These are phyloP conservation scores for Diaprepes abbreviatus DNA, from an alignment of 2,888 invertebrate species.

Conservation along the genomic window DNA sequence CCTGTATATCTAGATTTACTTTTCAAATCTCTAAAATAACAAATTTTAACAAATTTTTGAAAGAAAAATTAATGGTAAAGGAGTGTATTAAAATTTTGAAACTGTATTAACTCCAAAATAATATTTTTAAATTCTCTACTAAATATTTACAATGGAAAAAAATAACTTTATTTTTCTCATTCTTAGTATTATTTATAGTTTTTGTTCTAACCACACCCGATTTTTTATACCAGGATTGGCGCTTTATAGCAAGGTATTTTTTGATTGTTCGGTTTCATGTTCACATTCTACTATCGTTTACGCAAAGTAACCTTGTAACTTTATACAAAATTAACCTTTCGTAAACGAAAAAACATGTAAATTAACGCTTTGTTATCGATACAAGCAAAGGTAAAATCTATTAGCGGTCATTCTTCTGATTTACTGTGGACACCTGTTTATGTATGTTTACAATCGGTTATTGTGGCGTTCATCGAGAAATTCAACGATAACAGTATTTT, in stretches of 20 bases:
- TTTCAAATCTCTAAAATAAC: too few species aligned
- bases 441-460: too few species aligned
- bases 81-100: too few species aligned
- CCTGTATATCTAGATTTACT: too few species aligned
- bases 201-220: neutral
- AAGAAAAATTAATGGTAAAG: too few species aligned
- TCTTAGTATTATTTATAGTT: neutral
- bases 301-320: constrained; percentile 42
- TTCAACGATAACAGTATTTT: too few species aligned
- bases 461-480: too few species aligned
- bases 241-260: constrained; percentile 23
- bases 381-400: constrained; percentile 15
- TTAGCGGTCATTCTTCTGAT: constrained; percentile 15
- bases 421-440: constrained; percentile 2
- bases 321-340: constrained; percentile 35
- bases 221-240: constrained; percentile 17
- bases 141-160: too few species aligned
- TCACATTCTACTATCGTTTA: constrained; percentile 39
- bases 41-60: too few species aligned
- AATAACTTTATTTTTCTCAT: too few species aligned
- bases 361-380: constrained; percentile 31
- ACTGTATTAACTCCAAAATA: too few species aligned
- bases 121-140: too few species aligned
- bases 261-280: constrained; percentile 24
- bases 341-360: constrained; percentile 27